A percentile compares a stretch with the other conserved stretches of the same genome.
phyloP scores from a whole-genome alignment of 2,113 vertebrate genomes.

The Gymnogyps californianus region DNA sequence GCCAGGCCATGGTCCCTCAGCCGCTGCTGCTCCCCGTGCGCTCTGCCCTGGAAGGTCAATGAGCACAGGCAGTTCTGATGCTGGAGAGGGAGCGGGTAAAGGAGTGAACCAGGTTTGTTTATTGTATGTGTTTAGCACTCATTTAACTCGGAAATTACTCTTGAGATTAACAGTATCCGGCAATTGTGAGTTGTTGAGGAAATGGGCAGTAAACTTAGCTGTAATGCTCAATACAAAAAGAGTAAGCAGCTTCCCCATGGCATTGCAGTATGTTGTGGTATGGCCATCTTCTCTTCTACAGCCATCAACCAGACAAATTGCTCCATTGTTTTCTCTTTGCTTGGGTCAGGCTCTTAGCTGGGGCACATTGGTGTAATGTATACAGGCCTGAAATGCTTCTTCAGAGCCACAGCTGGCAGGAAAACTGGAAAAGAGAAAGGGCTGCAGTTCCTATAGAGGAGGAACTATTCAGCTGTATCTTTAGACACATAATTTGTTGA shows the following conservation, averaged over 20 bases:
- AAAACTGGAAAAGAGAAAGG: neutral
- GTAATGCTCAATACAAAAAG: neutral
- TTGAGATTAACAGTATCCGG: neutral
- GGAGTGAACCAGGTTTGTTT: neutral
- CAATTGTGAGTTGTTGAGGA: neutral
- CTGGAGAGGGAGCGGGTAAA: neutral
- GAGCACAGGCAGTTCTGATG: neutral
- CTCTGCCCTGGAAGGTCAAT: neutral
- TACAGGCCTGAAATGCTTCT: neutral
- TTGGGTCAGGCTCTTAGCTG: neutral
- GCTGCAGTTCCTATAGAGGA: neutral
- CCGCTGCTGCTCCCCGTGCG: neutral
- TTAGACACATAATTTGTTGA: neutral
- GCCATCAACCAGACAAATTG: neutral
- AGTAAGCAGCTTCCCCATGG: neutral
- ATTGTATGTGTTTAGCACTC: neutral
- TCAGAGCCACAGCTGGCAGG: neutral
- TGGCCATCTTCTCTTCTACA: neutral
- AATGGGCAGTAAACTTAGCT: neutral
- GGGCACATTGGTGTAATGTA: neutral
- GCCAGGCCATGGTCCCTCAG: rapidly evolving
- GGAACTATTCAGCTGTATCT: neutral
- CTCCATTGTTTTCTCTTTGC: neutral
- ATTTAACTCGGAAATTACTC: neutral
- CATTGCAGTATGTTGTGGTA: neutral